phyloP scores from a whole-genome alignment of 2,888 invertebrate species.

The Cylloceria caligata region DNA sequence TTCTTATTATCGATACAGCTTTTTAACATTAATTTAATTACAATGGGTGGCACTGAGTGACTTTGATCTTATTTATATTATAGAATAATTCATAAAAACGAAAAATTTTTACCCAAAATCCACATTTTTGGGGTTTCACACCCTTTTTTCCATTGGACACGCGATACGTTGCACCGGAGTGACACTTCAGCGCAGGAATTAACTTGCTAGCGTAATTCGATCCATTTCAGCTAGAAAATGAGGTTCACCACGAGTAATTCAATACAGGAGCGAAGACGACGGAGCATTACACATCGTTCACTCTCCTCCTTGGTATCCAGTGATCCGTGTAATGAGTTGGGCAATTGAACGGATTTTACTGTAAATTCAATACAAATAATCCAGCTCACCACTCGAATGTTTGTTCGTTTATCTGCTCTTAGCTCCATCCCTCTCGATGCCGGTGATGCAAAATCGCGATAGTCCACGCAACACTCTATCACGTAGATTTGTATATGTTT shows the following conservation, averaged over 20 bases:
- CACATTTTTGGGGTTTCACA: background rate
- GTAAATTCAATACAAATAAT: conserved; percentile 75
- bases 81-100: background rate
- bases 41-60: background rate
- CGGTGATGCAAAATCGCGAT: conserved; percentile 19
- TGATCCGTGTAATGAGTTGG: conserved; percentile 42
- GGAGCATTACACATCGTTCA: conserved; percentile 72
- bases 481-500: background rate
- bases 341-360: conserved; percentile 70
- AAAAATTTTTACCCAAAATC: background rate
- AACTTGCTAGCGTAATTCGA: conserved; percentile 51
- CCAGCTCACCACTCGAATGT: conserved; percentile 34
- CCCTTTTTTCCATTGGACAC: conserved; percentile 17
- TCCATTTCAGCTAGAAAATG: conserved; percentile 45
- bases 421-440: background rate
- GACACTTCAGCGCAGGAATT: background rate
- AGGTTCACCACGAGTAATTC: conserved; percentile 69
- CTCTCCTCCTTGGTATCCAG: background rate
- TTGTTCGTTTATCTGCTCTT: conserved; percentile 4
- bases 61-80: background rate
- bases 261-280: conserved; percentile 68
- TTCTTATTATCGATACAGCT: too few relatives aligned
- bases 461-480: background rate
- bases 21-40: background rate
- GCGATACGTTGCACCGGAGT: conserved; percentile 30